Evolutionary conservation across 37 sponge, comb jelly and placozoan species (phyloP).

Genomic region (Theonella swinhoei): DNA sequence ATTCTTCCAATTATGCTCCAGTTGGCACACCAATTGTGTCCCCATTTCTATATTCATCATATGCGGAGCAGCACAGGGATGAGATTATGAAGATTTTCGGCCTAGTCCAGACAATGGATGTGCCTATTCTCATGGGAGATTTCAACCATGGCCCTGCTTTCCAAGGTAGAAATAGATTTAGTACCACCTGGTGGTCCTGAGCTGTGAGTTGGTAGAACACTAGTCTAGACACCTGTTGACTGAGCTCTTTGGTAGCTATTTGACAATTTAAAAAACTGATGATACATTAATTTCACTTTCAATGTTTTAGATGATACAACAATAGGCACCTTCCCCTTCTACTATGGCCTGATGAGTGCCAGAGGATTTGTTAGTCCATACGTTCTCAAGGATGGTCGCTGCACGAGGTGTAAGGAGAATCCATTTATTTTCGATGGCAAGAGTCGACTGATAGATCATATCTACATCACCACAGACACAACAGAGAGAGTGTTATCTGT

Average conservation of each 20-base stretch:
- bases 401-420: conserved; percentile 8
- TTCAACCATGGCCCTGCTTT: conserved; percentile 30
- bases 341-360: conserved; percentile 22
- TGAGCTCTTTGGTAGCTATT: too few relatives aligned
- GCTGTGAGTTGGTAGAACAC: too few relatives aligned
- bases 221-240: too few relatives aligned
- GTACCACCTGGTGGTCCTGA: too few relatives aligned
- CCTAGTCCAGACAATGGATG: not conserved
- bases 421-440: not conserved
- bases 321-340: conserved; percentile 1
- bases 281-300: too few relatives aligned
- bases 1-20: not conserved
- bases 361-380: conserved; percentile 28
- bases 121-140: conserved; percentile 25
- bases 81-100: not conserved
- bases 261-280: too few relatives aligned
- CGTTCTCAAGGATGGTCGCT: conserved; percentile 1
- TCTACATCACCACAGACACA: not conserved
- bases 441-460: not conserved
- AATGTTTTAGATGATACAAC: too few relatives aligned
- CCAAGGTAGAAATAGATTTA: conserved; percentile 1
- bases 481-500: not conserved
- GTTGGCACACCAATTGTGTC: conserved; percentile 22
- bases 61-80: conserved; percentile 22
- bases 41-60: conserved; percentile 13